Base-by-base conservation (phyloP, 92 coral and sea anemone species). In the Palythoa heliodiscus region DNA sequence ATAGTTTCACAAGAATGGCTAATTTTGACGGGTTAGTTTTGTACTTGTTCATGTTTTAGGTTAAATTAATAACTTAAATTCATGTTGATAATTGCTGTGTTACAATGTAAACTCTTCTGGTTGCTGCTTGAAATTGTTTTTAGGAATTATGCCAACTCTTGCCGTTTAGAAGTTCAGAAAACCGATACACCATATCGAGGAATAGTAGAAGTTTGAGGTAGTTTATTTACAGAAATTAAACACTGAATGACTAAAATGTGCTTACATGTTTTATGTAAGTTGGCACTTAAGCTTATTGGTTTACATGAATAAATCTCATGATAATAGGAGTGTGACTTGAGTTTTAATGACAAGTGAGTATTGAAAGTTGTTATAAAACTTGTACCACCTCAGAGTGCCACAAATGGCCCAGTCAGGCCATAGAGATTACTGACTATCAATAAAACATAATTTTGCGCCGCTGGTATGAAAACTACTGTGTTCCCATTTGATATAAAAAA, bases 371-470 rank as follows among this genome's bases (percentile, higher is more conserved):
- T 63, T 63, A 19, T 74, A 73, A 1, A 20, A 38, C 68, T 60
- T 60, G 39, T 52, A 85, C 87, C 82, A 74, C 4, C 25, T 22
- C 82, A 74, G 5, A 52, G 71, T 63, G 87, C 73, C 2, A 84
- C 87, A 71, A 84, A 20, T 52, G 87, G 73, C 29, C 87, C 87
- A 53, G 87, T 61, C 17, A n/a, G 60, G 74, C 35, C 35, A 29
- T 29, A 1, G 1, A 29, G 35, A 29, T 29, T 0, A 29, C 35
- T 29, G 35, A 0, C 35, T 29, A 29, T 29, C 35, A 29, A 29
- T 29, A 29, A 29, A 0, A 29, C 35, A 29, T 29, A 29, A 29
- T 29, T 29, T 29, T 0, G 35, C 1, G 35, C 35, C 35, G 1
- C 35, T 29, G 35, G 35, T 29, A 29, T 29, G 35, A 29, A 29